Conservation (phyloP, 2,888 invertebrate genomes). For the Tetrapedia diversipes region DNA sequence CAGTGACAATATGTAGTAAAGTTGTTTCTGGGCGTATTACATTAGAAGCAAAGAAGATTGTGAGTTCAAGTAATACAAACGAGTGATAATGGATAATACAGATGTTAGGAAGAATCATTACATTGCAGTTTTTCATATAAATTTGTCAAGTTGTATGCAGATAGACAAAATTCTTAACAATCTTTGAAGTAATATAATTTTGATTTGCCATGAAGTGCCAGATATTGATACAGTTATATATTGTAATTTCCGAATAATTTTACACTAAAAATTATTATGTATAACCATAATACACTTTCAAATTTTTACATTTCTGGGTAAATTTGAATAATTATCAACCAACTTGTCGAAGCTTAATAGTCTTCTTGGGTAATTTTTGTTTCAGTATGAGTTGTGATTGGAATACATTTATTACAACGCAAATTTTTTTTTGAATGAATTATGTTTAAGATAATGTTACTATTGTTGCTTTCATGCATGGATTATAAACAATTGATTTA, state of each 20-base stretch:
- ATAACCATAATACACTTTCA: slow-evolving; percentile 2
- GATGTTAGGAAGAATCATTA: slow-evolving; percentile 29
- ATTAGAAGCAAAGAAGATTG: slow-evolving; percentile 48
- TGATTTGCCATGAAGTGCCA: slow-evolving; percentile 63
- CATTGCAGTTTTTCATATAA: slow-evolving; percentile 42
- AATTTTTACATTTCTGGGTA: slow-evolving; percentile 20
- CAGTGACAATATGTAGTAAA: slow-evolving; percentile 53
- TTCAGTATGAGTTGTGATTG: slow-evolving; percentile 24
- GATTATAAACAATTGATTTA: slow-evolving; percentile 16
- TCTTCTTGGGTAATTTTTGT: neutral
- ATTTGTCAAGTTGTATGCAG: slow-evolving; percentile 39
- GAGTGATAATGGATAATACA: slow-evolving; percentile 30
- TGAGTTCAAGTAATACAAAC: slow-evolving; percentile 45
- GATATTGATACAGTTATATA: slow-evolving; percentile 38
- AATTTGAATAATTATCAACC: slow-evolving; percentile 1
- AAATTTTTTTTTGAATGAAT: slow-evolving; percentile 9
- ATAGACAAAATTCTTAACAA: slow-evolving; percentile 21
- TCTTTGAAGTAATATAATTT: slow-evolving; percentile 27
- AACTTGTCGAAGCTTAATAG: neutral
- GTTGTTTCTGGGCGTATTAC: slow-evolving; percentile 52
- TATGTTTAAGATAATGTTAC: slow-evolving; percentile 21
- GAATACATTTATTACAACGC: slow-evolving; percentile 9
- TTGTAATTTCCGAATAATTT: slow-evolving; percentile 36
- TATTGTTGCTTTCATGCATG: slow-evolving; percentile 30
- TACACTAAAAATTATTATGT: slow-evolving; percentile 17